Conservation (phyloP, 2,888 invertebrate species). For the Sacculina carcini region DNA sequence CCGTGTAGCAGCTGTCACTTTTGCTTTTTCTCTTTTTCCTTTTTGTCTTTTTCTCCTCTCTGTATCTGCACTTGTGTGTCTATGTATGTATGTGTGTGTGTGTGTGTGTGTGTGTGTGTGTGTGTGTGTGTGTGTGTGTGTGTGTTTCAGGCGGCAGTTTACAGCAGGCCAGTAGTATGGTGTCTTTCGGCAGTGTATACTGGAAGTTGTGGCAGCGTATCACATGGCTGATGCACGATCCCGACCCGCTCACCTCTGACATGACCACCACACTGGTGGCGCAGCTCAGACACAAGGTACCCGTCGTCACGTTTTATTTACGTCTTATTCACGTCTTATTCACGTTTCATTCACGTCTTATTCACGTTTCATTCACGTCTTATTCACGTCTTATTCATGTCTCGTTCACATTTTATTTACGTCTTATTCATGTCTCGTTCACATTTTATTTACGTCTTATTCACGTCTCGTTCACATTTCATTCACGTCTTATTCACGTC, state of each 20-base stretch:
- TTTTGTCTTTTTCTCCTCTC: background rate
- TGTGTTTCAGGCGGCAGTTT: constrained; percentile 8
- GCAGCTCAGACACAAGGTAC: constrained; percentile 49
- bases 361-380: too few relatives aligned
- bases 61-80: background rate
- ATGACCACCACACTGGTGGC: constrained; percentile 52
- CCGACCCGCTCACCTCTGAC: constrained; percentile 51
- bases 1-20: background rate
- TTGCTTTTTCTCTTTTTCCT: background rate
- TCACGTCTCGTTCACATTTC: too few relatives aligned
- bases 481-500: too few relatives aligned
- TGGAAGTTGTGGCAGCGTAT: constrained; percentile 68
- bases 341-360: too few relatives aligned
- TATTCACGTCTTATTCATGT: too few relatives aligned
- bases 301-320: too few relatives aligned
- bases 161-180: constrained; percentile 20
- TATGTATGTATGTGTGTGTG: background rate
- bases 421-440: too few relatives aligned
- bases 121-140: background rate
- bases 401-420: too few relatives aligned
- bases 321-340: too few relatives aligned
- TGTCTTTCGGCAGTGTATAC: constrained; percentile 48
- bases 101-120: background rate
- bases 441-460: too few relatives aligned
- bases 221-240: constrained; percentile 51